phyloP scores from a whole-genome alignment of 2,113 vertebrate genomes.

The Halichoeres trimaculatus region DNA sequence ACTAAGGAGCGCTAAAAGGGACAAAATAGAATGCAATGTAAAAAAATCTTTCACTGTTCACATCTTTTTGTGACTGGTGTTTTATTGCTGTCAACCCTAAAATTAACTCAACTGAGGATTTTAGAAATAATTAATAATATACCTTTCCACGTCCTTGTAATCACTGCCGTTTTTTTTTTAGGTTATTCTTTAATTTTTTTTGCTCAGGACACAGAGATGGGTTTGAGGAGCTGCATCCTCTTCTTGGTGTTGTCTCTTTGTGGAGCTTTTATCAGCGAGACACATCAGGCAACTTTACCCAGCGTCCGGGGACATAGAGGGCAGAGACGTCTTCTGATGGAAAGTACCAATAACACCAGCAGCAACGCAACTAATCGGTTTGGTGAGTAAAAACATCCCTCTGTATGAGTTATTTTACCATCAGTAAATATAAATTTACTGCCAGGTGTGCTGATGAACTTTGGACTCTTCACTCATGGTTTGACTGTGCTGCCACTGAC shows the following conservation, averaged over 20 bases:
- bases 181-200: too few species aligned
- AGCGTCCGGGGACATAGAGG: too few species aligned
- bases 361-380: accelerated
- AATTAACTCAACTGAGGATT: too few species aligned
- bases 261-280: constrained; percentile 31
- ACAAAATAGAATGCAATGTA: too few species aligned
- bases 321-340: constrained; percentile 35
- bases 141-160: background rate
- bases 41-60: too few species aligned
- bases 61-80: too few species aligned
- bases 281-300: background rate
- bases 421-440: constrained; percentile 11
- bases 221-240: constrained; percentile 6
- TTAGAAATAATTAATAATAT: too few species aligned
- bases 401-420: background rate
- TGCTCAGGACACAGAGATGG: constrained; percentile 44
- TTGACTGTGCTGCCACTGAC: background rate
- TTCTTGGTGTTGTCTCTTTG: constrained; percentile 32
- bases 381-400: constrained; percentile 37
- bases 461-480: constrained; percentile 25
- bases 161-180: constrained; percentile 2
- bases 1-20: too few species aligned
- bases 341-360: accelerated
- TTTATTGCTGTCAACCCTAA: too few species aligned
- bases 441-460: constrained; percentile 29